phyloP scores from a whole-genome alignment of 2,888 invertebrate species.

The Thereva nobilitata region DNA sequence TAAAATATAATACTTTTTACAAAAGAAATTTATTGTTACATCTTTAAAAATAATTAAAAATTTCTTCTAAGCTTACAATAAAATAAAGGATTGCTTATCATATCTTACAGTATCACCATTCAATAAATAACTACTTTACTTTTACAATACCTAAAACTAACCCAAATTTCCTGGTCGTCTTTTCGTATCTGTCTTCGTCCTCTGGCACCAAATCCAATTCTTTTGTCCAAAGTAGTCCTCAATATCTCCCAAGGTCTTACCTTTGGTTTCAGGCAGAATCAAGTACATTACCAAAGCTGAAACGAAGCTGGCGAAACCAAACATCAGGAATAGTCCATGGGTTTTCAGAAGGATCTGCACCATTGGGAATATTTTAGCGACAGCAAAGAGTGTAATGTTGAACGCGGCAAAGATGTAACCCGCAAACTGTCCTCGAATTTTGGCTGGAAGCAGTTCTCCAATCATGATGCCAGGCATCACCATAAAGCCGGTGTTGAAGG shows the following conservation, averaged over 20 bases:
- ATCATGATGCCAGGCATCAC: slow-evolving; percentile 76
- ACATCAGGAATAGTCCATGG: slow-evolving; percentile 71
- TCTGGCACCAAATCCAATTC: slow-evolving; percentile 64
- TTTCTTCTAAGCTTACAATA: no score
- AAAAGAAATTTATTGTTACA: no score
- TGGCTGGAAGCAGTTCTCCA: slow-evolving; percentile 74
- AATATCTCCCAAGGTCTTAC: slow-evolving; percentile 71
- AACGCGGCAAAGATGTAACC: slow-evolving; percentile 74
- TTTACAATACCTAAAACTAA: no score
- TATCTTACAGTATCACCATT: no score
- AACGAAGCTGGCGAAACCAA: slow-evolving; percentile 66
- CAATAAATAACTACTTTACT: no score
- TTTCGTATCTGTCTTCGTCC: slow-evolving; percentile 40
- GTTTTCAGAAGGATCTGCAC: slow-evolving; percentile 66
- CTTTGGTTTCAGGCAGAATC: slow-evolving; percentile 75
- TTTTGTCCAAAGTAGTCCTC: slow-evolving; percentile 76
- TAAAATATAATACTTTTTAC: no score
- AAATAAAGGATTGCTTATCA: no score
- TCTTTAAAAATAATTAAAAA: no score
- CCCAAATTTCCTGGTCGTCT: slow-evolving; percentile 23
- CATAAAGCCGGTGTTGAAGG: slow-evolving; percentile 76
- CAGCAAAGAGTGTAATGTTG: slow-evolving; percentile 69
- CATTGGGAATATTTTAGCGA: slow-evolving; percentile 72
- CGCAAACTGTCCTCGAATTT: slow-evolving; percentile 73
- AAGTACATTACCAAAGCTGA: slow-evolving; percentile 70